Evolutionary conservation across 2,113 vertebrate species (phyloP), one percentile per base, ranked within the genome.

Genomic region (Planiliza haematocheilus): DNA sequence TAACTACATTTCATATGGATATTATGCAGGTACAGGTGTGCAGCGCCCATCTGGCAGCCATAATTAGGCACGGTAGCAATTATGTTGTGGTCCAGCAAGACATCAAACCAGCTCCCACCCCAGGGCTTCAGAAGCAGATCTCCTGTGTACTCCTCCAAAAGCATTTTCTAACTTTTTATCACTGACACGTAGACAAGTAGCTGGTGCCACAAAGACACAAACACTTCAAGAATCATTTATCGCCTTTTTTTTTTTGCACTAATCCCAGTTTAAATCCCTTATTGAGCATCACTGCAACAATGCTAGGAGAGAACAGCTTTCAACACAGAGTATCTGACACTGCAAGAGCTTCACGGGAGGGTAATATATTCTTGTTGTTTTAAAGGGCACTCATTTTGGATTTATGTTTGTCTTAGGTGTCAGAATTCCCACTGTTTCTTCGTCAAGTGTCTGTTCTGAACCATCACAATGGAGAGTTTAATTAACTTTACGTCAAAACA

Each of bases 341-440:
- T 53, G 70, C 52, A 66, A 57, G 64, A 36, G 34, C 55, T 67
- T 60, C 70, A 61, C 10, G 52, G 85, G 74, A 62, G 75, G 46
- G 12, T 87, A 85, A 90, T 91, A 88, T 86, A 7, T 67, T 41
- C 30, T 72, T 59, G 70, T 91, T 92, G 77, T 93, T 92, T 91
- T 86, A 91, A 88, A 92, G 79, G 87, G 46, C 67, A 71, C 66
- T 60, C 6, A 81, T 84, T 86, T 69, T 60, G 85, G 81, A 91
- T 90, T 83, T 67, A 79, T 58, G 72, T 65, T 51, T 46, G 36
- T 46, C 56, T 61, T 65, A 5, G 63, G 41, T 37, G 61, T 72
- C 61, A 36, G 85, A 71, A 30, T 77, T 82, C 89, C 86, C 16
- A 65, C 85, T 81, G 89, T 80, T 82, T 74, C 7, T 68, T 66